Evolutionary conservation across 2,888 invertebrate species (phyloP), one percentile per base, ranked within the genome.

Genomic region (Ophion obscuratus): DNA sequence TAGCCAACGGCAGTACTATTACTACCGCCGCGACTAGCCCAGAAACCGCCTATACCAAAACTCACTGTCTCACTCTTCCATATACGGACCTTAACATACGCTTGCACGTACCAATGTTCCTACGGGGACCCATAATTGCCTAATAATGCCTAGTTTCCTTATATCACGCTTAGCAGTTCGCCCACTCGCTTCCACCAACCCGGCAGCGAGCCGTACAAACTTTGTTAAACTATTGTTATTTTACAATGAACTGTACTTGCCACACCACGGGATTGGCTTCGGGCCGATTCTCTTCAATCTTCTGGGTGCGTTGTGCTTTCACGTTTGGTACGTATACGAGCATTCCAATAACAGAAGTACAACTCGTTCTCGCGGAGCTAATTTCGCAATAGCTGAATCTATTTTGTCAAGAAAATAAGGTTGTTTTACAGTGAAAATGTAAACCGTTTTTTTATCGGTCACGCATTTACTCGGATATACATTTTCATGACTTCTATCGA

Each of bases 141-240:
- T 92, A 91, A 92, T 93, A 92, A 92, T 90, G 90, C 90, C 89
- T 91, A 91, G 89, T 92, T 86, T 92, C 91, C 92, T 92, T 92
- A 92, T 92, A 92, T 91, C 90, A 90, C 87, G 86, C 87, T 87
- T 87, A 88, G 75, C 85, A 74, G 62, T 57, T 64, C 31, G 67
- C 70, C 61, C 64, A 6, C 36, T 74, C 62, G 59, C 73, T 24
- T 27, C 61, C 64, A 47, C 36, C 14, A n/a, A n/a, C 67, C 40
- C 40, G 44, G 31, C 75, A 68, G 59, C 62, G 62, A 71, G 59
- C 71, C 64, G 66, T 64, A 53, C 74, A 75, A 86, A 86, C 81
- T 86, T 86, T 83, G 74, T 83, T 83, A 70, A 86, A 83, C 83
- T 83, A 83, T 86, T 81, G 86, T 83, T 86, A 86, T 83, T 86